Base-by-base conservation (phyloP, 2,113 vertebrate species). In the Elanus axillaris region DNA sequence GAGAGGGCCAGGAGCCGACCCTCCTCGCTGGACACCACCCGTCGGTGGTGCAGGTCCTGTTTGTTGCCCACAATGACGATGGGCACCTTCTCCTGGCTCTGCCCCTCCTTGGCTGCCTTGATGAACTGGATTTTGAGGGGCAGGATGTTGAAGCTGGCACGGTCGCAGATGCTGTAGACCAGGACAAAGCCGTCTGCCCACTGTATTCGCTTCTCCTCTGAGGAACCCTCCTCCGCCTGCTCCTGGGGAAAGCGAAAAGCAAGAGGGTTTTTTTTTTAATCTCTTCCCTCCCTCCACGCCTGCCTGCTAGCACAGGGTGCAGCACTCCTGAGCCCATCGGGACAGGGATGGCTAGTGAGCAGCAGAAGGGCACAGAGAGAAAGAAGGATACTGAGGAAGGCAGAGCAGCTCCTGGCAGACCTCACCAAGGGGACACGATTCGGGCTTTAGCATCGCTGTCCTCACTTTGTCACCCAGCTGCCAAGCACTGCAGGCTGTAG, bases 101-200 rank as follows among this genome's bases (percentile, higher is more conserved):
- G 96, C 66, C 95, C 98, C 69, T 98, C 98, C 93, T 98, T 99
- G 26, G 97, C 68, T 3, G 98, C 98, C 95, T 98, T 99, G 97
- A 99, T 99, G 76, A 93, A 86, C 84, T 98, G 98, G 62, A 99
- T 77, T 74, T 98, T 98, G 77, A 97, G 97, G 64, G 97, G 96
- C 71, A 99, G 95, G 25, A 97, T 84, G 93, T 98, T 98, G 96
- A 99, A 99, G 93, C 99, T 99, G 90, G 98, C 98, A 31, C 98
- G 96, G 96, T 99, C 99, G 1, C 98, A 99, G 97, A 99, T 99
- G 96, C 99, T 99, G 97, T 99, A 99, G 74, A 99, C 98, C 32
- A 99, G 96, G 55, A 99, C 93, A 80, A 98, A 99, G 72, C 98
- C 98, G 56, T 99, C 98, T 10, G 99, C 99, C 99, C 99, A 99